Percentiles rank a stretch among this genome's conserved stretches.
Evolutionary conservation across 2,888 invertebrate species (phyloP).

Genomic region (Yponomeuta malinellus): DNA sequence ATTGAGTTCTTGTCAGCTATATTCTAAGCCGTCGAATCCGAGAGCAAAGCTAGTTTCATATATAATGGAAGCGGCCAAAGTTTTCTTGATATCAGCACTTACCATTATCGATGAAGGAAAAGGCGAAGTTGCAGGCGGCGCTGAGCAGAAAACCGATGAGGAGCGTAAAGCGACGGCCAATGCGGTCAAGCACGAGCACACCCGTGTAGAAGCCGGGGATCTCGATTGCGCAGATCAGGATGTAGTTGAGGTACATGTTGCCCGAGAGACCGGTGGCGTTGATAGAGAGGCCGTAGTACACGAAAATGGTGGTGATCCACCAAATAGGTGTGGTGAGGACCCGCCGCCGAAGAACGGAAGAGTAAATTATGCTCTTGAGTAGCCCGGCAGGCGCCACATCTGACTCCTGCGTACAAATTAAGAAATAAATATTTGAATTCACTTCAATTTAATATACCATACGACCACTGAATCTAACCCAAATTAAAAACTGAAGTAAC

Average conservation of each 20-base stretch:
- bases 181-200: slow-evolving; percentile 75
- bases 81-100: background rate
- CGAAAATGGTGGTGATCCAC: slow-evolving; percentile 86
- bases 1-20: too few relatives aligned
- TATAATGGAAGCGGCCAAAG: too few relatives aligned
- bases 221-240: slow-evolving; percentile 79
- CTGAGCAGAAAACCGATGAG: slow-evolving; percentile 77
- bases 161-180: slow-evolving; percentile 78
- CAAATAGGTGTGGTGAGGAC: slow-evolving; percentile 81
- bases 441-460: too few relatives aligned
- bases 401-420: slow-evolving; percentile 19
- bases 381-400: slow-evolving; percentile 10
- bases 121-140: slow-evolving; percentile 60
- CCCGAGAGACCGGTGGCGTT: slow-evolving; percentile 84
- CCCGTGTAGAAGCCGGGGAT: slow-evolving; percentile 81
- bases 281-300: slow-evolving; percentile 87
- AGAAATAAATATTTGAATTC: background rate
- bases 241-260: slow-evolving; percentile 83
- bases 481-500: too few relatives aligned
- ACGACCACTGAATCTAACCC: too few relatives aligned
- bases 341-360: slow-evolving; percentile 69
- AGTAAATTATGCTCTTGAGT: slow-evolving; percentile 53
- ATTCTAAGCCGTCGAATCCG: too few relatives aligned
- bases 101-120: slow-evolving; percentile 47
- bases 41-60: too few relatives aligned